Evolutionary conservation across 2,113 vertebrate species (phyloP).

Genomic region (Xenus cinereus): DNA sequence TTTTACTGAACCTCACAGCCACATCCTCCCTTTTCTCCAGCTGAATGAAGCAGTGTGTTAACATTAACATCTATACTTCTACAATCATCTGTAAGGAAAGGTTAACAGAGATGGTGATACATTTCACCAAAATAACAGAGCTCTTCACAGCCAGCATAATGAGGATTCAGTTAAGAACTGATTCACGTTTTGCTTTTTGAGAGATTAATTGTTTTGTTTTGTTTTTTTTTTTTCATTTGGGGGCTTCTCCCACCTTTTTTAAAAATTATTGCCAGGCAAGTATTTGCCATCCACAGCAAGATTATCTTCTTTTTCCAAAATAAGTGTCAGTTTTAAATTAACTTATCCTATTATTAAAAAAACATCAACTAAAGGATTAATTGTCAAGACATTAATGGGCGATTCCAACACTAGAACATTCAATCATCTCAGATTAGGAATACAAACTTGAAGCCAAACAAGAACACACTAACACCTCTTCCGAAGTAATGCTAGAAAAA

Average conservation of each 20-base stretch:
- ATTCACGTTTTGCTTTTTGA: not conserved
- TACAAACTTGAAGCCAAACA: not conserved
- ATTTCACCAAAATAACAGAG: not conserved
- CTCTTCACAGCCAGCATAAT: not conserved
- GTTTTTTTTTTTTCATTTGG: not conserved
- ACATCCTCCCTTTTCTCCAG: not conserved
- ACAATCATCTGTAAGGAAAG: not conserved
- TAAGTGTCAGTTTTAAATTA: not conserved
- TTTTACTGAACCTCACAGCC: not conserved
- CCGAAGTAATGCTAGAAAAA: not conserved
- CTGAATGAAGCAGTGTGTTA: not conserved
- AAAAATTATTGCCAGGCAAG: not conserved
- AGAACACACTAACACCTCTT: not conserved
- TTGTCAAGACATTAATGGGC: not conserved
- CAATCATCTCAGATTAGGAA: not conserved
- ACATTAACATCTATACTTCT: not conserved
- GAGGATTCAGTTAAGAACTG: not conserved
- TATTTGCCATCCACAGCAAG: not conserved
- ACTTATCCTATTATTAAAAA: not conserved
- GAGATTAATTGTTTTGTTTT: too few species aligned
- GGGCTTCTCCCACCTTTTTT: fast-evolving
- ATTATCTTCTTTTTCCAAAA: not conserved
- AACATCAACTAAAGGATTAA: not conserved
- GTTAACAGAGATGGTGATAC: not conserved
- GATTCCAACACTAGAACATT: not conserved